Evolutionary conservation across 1,140 invertebrate genomes (phyloP).

Genomic region (Drusus annulatus): DNA sequence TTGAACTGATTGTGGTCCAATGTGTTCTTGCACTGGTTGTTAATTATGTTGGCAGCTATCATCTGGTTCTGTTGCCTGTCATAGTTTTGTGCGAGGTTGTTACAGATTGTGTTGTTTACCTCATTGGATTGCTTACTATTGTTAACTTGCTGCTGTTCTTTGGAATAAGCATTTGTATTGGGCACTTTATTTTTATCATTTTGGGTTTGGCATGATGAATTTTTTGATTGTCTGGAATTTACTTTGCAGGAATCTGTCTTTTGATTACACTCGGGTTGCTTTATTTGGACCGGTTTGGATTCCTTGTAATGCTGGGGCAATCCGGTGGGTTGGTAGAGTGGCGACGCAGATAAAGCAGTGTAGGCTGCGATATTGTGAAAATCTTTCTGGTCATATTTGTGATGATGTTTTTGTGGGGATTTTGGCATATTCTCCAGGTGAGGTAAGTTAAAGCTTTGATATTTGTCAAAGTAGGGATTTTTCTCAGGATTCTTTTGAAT

Average conservation of each 20-base stretch:
- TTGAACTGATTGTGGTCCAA: conserved; percentile 62
- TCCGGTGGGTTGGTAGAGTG: conserved; percentile 65
- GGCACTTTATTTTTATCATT: conserved; percentile 64
- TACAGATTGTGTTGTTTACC: conserved; percentile 24
- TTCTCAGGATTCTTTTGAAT: conserved; percentile 66
- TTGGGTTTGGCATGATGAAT: conserved; percentile 68
- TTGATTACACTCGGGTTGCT: conserved; percentile 66
- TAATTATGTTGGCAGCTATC: conserved; percentile 41
- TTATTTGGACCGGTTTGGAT: conserved; percentile 64
- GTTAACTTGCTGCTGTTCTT: conserved; percentile 60
- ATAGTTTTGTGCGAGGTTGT: conserved; percentile 46
- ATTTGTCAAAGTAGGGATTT: conserved; percentile 68
- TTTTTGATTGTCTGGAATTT: conserved; percentile 67
- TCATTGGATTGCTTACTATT: conserved; percentile 44
- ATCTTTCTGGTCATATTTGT: conserved; percentile 69
- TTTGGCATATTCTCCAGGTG: conserved; percentile 72
- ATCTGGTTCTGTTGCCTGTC: conserved; percentile 53
- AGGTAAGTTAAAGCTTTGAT: conserved; percentile 71
- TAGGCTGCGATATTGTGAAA: conserved; percentile 69
- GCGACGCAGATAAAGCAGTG: conserved; percentile 65
- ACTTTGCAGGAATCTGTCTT: conserved; percentile 67
- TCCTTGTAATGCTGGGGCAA: conserved; percentile 68
- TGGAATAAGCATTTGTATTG: conserved; percentile 46
- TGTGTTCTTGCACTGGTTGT: conserved; percentile 61
- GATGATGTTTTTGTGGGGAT: conserved; percentile 68